Base-by-base conservation (phyloP, 2,113 vertebrate genomes). In the Nanorana parkeri region DNA sequence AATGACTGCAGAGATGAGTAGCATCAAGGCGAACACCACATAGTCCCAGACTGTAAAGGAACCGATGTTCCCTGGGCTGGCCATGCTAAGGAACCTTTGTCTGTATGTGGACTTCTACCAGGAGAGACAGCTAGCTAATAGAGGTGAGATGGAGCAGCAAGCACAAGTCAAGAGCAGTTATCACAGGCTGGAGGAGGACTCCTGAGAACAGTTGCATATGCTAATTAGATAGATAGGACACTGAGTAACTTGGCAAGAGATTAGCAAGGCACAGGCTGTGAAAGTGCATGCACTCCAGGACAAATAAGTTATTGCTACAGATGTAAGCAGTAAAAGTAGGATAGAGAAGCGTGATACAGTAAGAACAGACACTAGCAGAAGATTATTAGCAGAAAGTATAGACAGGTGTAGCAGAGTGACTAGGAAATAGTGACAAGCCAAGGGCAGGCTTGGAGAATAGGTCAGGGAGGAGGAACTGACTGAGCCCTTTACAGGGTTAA, bases 11-110 rank as follows among this genome's bases (percentile, higher is more conserved):
- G 98, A 99, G 79, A 97, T 77, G 47, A 95, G 60, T 81, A 99
- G 90, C 96, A 98, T 96, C 76, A 89, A 84, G 0, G 88, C 92
- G 65, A 99, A 99, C 69, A 98, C 96, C 86, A 94, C 87, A n/a
- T 99, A 99, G 94, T 99, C 97, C 91, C 92, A 95, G 23, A 83
- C 83, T 1, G 61, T 81, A 81, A 99, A 99, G 71, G 85, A 84
- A 21, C 80, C 88, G 4, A 87, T 78, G 3, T 3, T 79, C 10
- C 41, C 1, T 20, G 87, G 28, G 10, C n/a, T 64, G 1, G 29
- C 67, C 87, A 91, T 92, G 83, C 81, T 55, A 5, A 55, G 52
- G 13, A 17, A 20, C 3, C 24, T n/a, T 20, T 32, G 54, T 26
- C 24, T 65, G 15, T 56, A 5, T 19, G 19, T 68, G 77, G 51